Conservation (phyloP, 2,113 vertebrate species). For the Zapornia atra region DNA sequence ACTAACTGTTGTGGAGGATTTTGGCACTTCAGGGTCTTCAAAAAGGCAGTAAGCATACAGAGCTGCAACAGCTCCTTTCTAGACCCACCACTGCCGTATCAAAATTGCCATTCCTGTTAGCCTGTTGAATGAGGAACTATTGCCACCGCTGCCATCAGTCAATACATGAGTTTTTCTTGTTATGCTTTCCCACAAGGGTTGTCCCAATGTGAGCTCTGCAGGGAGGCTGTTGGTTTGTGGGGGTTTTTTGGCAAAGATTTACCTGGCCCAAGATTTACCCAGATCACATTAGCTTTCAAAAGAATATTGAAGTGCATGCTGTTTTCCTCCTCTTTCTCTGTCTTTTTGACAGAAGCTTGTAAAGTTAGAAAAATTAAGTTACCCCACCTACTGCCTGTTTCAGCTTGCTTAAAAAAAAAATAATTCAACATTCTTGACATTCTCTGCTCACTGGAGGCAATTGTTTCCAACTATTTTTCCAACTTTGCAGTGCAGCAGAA, state of each 20-base stretch:
- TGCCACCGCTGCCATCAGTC: not conserved
- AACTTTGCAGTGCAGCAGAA: not conserved
- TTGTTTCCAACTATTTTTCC: not conserved
- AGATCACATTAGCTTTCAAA: not conserved
- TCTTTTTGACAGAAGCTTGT: not conserved
- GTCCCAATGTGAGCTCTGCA: not conserved
- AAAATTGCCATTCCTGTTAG: not conserved
- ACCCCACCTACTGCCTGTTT: not conserved
- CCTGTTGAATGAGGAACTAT: not conserved
- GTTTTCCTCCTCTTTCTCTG: not conserved
- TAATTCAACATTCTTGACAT: not conserved
- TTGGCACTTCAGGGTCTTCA: not conserved
- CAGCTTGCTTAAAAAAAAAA: not conserved
- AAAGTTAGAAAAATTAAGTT: not conserved
- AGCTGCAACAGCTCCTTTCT: not conserved
- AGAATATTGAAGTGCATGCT: not conserved
- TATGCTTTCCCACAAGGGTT: not conserved
- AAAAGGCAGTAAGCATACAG: not conserved
- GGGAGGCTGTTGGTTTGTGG: not conserved
- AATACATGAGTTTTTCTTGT: accelerated
- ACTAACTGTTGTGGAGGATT: not conserved
- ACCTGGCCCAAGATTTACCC: not conserved
- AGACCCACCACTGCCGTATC: not conserved
- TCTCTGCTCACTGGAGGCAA: not conserved
- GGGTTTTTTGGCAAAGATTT: not conserved